Percentiles rank a stretch among this genome's conserved stretches.
These are phyloP conservation scores for Pogonomyrmex californicus DNA, from an alignment of 1,140 invertebrate genomes.

Conservation along the genomic window DNA sequence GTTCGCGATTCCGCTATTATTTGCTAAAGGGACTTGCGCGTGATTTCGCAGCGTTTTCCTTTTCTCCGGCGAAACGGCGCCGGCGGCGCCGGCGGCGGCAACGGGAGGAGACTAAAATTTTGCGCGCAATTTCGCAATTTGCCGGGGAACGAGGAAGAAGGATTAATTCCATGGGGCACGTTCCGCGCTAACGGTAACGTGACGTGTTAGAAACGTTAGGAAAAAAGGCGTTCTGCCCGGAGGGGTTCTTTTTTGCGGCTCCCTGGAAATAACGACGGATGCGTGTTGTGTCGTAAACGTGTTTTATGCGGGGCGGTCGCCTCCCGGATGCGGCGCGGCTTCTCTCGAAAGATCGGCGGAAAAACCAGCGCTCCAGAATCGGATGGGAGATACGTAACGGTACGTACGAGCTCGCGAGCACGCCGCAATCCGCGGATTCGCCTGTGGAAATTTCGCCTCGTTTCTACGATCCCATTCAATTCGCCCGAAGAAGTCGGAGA, in stretches of 20 bases:
- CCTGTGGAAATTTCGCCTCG: background rate
- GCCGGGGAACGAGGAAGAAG: constrained; percentile 2
- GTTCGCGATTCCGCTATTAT: background rate
- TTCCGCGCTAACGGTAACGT: constrained; percentile 33
- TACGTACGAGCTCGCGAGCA: background rate
- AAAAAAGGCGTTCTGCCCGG: background rate
- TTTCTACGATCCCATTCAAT: background rate
- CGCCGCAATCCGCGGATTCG: background rate
- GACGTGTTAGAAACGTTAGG: constrained; percentile 26
- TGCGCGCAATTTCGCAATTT: constrained; percentile 24
- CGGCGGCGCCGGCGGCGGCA: no score
- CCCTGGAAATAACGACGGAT: constrained; percentile 13
- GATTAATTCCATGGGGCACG: constrained; percentile 39
- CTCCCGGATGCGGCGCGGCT: constrained; percentile 1
- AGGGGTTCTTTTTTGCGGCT: background rate
- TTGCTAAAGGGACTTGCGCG: background rate
- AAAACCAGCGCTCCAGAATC: constrained; percentile 27
- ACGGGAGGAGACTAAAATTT: constrained; percentile 30
- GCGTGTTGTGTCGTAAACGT: constrained; percentile 57
- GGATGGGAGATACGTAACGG: constrained; percentile 10
- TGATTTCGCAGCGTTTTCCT: background rate
- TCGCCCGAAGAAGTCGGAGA: background rate
- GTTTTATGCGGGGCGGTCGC: constrained; percentile 54
- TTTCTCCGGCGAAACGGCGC: background rate
- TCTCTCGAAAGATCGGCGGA: constrained; percentile 24